A percentile compares a stretch with the other conserved stretches of the same genome.
phyloP scores from a whole-genome alignment of 2,888 invertebrate species.

The Machimus atricapillus region DNA sequence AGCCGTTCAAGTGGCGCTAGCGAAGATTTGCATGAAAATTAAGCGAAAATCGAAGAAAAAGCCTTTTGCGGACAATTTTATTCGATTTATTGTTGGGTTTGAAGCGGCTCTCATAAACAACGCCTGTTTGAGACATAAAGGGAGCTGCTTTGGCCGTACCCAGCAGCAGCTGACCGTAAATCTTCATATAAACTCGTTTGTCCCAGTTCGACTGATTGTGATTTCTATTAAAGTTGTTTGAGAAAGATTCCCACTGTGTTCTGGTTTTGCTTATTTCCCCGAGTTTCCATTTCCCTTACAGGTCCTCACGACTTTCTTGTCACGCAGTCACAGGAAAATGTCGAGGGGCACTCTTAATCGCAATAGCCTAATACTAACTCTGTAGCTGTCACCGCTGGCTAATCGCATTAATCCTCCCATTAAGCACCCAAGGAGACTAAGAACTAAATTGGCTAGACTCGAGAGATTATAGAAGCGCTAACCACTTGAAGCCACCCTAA shows the following conservation, averaged over 20 bases:
- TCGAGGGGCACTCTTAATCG: background rate
- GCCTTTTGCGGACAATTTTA: background rate
- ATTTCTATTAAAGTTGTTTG: background rate
- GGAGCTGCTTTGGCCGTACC: background rate
- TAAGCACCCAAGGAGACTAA: background rate
- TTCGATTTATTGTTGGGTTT: background rate
- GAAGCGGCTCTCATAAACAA: background rate
- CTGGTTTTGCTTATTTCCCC: constrained; percentile 3
- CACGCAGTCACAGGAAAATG: background rate
- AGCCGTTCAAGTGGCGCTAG: background rate
- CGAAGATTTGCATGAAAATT: background rate
- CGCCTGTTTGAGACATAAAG: background rate
- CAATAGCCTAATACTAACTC: background rate
- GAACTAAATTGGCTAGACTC: constrained; percentile 7
- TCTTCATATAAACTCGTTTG: constrained; percentile 12
- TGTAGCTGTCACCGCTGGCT: background rate
- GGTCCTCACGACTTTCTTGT: background rate
- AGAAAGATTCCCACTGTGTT: constrained; percentile 16
- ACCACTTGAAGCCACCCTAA: background rate
- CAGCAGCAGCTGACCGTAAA: background rate
- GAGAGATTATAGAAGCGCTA: constrained; percentile 7
- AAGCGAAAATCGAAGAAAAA: background rate
- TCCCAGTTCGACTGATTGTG: background rate
- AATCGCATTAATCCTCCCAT: constrained; percentile 22
- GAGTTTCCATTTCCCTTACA: background rate